A percentile compares a stretch with the other conserved stretches of the same genome.
Conservation (phyloP, 2,888 invertebrate species). For the Magallana nippona region DNA sequence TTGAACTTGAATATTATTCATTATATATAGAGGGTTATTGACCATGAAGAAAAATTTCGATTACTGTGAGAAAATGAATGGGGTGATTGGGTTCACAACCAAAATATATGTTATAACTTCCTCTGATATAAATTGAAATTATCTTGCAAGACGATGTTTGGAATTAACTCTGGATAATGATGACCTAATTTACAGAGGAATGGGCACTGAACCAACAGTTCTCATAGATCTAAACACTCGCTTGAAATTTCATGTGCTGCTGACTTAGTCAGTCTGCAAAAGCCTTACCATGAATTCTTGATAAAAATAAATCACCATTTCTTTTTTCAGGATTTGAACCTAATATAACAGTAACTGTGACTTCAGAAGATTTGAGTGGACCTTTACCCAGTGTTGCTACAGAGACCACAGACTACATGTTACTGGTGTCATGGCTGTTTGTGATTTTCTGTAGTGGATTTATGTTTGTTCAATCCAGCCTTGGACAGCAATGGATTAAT, state of each 20-base stretch:
- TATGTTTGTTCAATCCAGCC: conserved; percentile 69
- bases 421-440: conserved; percentile 92
- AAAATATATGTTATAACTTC: too few relatives aligned
- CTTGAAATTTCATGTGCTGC: too few relatives aligned
- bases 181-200: neutral
- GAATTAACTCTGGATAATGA: too few relatives aligned
- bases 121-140: too few relatives aligned
- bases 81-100: too few relatives aligned
- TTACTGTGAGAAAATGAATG: too few relatives aligned
- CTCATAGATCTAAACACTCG: neutral
- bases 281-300: neutral
- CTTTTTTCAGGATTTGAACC: conserved; percentile 68
- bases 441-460: conserved; percentile 82
- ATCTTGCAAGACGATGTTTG: too few relatives aligned
- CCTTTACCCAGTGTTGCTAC: conserved; percentile 90
- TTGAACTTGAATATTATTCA: too few relatives aligned
- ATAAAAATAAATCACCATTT: conserved; percentile 13
- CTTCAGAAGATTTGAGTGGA: conserved; percentile 81
- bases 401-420: conserved; percentile 89
- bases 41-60: too few relatives aligned
- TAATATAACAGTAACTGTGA: conserved; percentile 65
- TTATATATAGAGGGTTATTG: too few relatives aligned
- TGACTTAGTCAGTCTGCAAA: too few relatives aligned
- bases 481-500: conserved; percentile 72
- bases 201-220: neutral